phyloP scores from a whole-genome alignment of 2,888 invertebrate species.

The Oxystoma pomonae region DNA sequence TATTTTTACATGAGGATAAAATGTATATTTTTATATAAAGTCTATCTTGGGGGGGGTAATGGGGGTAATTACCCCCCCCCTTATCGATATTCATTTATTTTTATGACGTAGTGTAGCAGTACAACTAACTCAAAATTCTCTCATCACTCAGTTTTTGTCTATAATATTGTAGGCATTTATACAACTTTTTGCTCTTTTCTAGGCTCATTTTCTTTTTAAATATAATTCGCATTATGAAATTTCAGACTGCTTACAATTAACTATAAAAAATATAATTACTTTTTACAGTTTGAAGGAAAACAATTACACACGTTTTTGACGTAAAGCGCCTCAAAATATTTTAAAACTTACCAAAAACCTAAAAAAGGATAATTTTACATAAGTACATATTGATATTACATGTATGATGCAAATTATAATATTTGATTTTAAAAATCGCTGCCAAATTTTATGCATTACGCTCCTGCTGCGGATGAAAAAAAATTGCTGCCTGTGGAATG shows the following conservation, averaged over 20 bases:
- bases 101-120: constrained; percentile 47
- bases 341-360: too few species aligned
- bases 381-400: too few species aligned
- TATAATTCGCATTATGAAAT: constrained; percentile 46
- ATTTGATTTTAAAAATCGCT: too few species aligned
- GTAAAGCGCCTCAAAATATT: too few species aligned
- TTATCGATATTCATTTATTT: constrained; percentile 47
- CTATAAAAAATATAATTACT: neutral
- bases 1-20: too few species aligned
- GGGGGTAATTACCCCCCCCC: too few species aligned
- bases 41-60: too few species aligned
- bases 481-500: constrained; percentile 39
- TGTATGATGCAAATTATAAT: too few species aligned
- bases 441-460: too few species aligned
- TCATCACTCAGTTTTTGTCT: constrained; percentile 44
- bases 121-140: constrained; percentile 46
- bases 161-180: constrained; percentile 46
- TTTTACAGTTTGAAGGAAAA: constrained; percentile 37
- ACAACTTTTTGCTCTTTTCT: constrained; percentile 34
- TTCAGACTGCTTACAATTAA: constrained; percentile 42
- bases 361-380: too few species aligned
- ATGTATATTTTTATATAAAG: too few species aligned
- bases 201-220: constrained; percentile 42
- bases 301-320: constrained; percentile 30
- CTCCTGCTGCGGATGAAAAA: constrained; percentile 24